These are phyloP conservation scores for Tyrannus savana DNA, from an alignment of 2,113 vertebrate species.

Conservation along the genomic window DNA sequence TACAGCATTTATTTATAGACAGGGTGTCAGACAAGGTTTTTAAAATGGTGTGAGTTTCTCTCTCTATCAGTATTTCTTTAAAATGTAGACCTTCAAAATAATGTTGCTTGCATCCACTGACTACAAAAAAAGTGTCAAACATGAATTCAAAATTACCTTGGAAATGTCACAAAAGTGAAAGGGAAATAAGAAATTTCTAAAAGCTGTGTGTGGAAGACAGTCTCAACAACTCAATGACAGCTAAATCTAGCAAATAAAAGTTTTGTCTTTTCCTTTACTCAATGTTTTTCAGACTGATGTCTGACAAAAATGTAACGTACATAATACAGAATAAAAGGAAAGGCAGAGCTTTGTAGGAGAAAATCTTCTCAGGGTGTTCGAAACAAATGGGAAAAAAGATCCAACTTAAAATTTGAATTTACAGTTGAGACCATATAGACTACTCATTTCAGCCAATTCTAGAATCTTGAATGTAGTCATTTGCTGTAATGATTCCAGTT, in stretches of 20 bases:
- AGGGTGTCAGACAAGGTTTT: background rate
- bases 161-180: background rate
- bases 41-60: background rate
- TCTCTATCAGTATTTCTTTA: background rate
- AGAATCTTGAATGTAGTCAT: background rate
- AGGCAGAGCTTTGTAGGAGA: background rate
- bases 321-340: background rate
- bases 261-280: background rate
- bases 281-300: background rate
- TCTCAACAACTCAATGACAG: background rate
- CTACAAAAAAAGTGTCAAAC: background rate
- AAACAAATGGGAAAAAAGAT: background rate
- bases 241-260: background rate
- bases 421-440: background rate
- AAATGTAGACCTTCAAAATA: conserved; percentile 3
- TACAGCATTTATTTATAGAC: background rate
- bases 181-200: background rate
- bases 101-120: background rate
- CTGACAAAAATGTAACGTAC: background rate
- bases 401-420: background rate
- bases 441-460: background rate
- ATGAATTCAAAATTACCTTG: background rate
- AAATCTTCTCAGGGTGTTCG: background rate
- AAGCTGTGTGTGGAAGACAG: background rate
- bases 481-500: background rate